Evolutionary conservation across 1,140 invertebrate genomes (phyloP), one percentile per base, ranked within the genome.

Genomic region (Drosophila micromelanica): DNA sequence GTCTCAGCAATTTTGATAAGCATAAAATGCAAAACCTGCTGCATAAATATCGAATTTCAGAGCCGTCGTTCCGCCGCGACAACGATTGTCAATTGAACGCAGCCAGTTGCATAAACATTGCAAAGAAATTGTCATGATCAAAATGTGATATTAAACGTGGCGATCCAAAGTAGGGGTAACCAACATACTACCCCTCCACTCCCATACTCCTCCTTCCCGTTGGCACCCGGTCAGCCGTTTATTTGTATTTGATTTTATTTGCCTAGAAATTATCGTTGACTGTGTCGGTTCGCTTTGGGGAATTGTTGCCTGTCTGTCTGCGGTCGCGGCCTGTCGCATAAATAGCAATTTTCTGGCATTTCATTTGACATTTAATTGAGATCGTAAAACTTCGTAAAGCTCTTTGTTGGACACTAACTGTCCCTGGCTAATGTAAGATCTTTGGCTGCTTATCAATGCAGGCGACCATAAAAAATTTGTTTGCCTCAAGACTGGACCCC

Each of bases 331-430:
- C 55, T 74, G 82, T 85, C 81, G 81, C 76, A 89, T 89, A 89
- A 89, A 89, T 89, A 89, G 84, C 84, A 89, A 89, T 89, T 89
- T 89, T 89, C 73, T 89, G 85, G 85, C 84, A 84, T 89, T 89
- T 89, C 85, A 89, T 89, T 89, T 89, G 84, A 89, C 84, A 89
- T 89, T 89, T 89, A 89, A 89, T 89, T 89, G 84, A 89, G 84
- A 89, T 89, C 84, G 85, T 89, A 89, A 89, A 89, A 89, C 87
- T 90, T 89, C 79, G 85, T 75, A 90, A 89, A 84, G 84, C 82
- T 86, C 85, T 87, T 87, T 68, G 52, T 68, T 67, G 73, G 84
- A 87, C 84, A 87, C 65, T 82, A 70, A 69, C 64, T 78, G 78
- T 61, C 57, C 32, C 73, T 57, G 54, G 80, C 81, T 82, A 87